A percentile compares a stretch with the other conserved stretches of the same genome.
These are phyloP conservation scores for Eupithecia exiguata DNA, from an alignment of 2,888 invertebrate species.

Conservation along the genomic window DNA sequence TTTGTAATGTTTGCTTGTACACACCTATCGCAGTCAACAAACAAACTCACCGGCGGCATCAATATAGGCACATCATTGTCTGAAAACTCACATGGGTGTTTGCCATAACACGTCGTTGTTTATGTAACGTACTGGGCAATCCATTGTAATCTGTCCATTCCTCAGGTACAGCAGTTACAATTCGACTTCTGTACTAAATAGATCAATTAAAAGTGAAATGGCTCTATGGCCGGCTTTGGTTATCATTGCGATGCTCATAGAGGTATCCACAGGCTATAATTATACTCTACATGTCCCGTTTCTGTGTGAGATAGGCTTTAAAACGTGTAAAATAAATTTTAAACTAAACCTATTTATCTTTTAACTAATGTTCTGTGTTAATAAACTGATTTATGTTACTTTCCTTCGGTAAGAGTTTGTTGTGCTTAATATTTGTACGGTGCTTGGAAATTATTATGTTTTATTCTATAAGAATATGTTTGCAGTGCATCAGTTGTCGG, in stretches of 20 bases:
- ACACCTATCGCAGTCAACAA: slow-evolving; percentile 17
- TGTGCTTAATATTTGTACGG: neutral
- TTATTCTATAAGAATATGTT: neutral
- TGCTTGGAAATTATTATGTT: neutral
- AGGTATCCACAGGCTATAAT: slow-evolving; percentile 28
- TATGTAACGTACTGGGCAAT: slow-evolving; percentile 27
- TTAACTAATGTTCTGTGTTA: slow-evolving; percentile 14
- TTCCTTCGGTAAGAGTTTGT: neutral
- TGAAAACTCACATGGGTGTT: slow-evolving; percentile 46
- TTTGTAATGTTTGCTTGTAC: slow-evolving; percentile 24
- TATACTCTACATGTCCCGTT: slow-evolving; percentile 16
- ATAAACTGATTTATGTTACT: slow-evolving; percentile 8
- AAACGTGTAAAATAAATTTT: slow-evolving; percentile 20
- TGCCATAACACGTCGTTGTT: slow-evolving; percentile 34
- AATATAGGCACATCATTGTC: slow-evolving; percentile 25
- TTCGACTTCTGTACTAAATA: neutral
- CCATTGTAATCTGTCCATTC: slow-evolving; percentile 16
- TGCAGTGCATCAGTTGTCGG: neutral
- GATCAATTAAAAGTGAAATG: slow-evolving; percentile 20
- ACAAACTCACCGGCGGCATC: neutral
- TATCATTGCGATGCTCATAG: slow-evolving; percentile 18
- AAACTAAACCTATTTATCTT: slow-evolving; percentile 12
- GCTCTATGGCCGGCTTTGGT: slow-evolving; percentile 10
- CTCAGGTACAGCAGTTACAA: neutral
- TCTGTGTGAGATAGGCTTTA: slow-evolving; percentile 21